Evolutionary conservation across 2,888 invertebrate species (phyloP), one percentile per base, ranked within the genome.

Genomic region (Kryphioiulus occultus): DNA sequence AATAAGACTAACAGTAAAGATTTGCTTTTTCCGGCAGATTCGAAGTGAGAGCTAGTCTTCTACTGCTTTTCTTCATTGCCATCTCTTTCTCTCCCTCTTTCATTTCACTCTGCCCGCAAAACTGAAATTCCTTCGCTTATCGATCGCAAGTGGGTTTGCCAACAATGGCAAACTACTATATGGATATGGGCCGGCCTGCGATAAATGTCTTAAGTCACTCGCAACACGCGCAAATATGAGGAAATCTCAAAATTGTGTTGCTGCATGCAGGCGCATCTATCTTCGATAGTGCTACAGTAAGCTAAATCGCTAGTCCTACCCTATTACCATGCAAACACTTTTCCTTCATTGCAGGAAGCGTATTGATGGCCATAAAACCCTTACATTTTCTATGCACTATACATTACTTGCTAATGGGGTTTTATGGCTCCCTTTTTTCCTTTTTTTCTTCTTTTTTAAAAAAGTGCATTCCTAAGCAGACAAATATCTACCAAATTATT

Each of bases 1-100:
- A 84, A 84, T 84, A 84, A 84, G 84, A 84, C 84, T 84, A 84
- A 84, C 84, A 84, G 84, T 42, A 84, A 84, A 84, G 84, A 84
- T 84, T 84, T 84, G 84, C 84, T 84, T 84, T 84, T 84, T 84
- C 42, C 84, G 68, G 68, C 68, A 68, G 68, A 68, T 26, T 68
- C 68, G 68, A 68, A 68, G 68, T 68, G 68, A 22, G 68, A 68
- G 68, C 68, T 68, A 68, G 68, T 68, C 68, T 22, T 68, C 68
- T 59, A n/a, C n/a, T n/a, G n/a, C 59, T n/a, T 59, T 59, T 59
- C 59, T 39, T 39, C 39, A 22, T 68, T n/a, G 68, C 68, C 26
- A n/a, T 68, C 68, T 22, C 68, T 68, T 12, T 83, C 30, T 35
- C 32, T 30, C 83, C 30, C 30, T 4, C 42, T 26, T 19, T 84